Evolutionary conservation across 2,888 invertebrate species (phyloP).

Genomic region (Dendrolimus houi): DNA sequence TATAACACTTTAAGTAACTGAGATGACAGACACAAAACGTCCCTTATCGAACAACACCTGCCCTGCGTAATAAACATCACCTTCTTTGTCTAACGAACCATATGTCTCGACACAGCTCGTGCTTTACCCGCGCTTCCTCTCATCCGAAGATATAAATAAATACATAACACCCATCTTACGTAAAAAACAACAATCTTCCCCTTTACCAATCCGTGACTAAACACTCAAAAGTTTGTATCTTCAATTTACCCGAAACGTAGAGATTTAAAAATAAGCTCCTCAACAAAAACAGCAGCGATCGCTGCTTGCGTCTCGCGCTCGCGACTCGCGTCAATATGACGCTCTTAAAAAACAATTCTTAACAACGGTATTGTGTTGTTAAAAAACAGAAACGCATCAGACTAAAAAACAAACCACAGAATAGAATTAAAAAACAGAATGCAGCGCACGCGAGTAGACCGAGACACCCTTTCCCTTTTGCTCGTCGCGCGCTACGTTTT

Average conservation of each 20-base stretch:
- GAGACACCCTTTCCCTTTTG: constrained; percentile 75
- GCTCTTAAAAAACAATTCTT: constrained; percentile 67
- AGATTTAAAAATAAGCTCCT: constrained; percentile 66
- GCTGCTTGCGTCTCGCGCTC: constrained; percentile 42
- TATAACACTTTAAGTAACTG: not conserved
- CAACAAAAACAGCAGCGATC: constrained; percentile 53
- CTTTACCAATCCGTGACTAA: constrained; percentile 65
- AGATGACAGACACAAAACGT: not conserved
- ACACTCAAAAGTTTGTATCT: constrained; percentile 51
- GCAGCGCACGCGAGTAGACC: constrained; percentile 64
- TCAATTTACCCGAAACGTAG: constrained; percentile 52
- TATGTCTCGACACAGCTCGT: constrained; percentile 50
- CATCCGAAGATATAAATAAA: constrained; percentile 47
- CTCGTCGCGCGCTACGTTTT: constrained; percentile 69
- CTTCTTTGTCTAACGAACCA: constrained; percentile 56
- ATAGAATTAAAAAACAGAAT: constrained; percentile 68
- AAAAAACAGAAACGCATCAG: constrained; percentile 69
- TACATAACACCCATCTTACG: constrained; percentile 28
- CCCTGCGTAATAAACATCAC: constrained; percentile 32
- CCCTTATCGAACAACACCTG: constrained; percentile 32
- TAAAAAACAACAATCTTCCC: constrained; percentile 52
- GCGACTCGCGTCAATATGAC: constrained; percentile 63
- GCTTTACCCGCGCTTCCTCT: constrained; percentile 34
- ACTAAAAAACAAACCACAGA: constrained; percentile 72
- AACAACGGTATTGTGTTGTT: constrained; percentile 71